Percentiles rank a stretch among this genome's conserved stretches.
These are phyloP conservation scores for Luperina testacea DNA, from an alignment of 2,888 invertebrate genomes.

Conservation along the genomic window DNA sequence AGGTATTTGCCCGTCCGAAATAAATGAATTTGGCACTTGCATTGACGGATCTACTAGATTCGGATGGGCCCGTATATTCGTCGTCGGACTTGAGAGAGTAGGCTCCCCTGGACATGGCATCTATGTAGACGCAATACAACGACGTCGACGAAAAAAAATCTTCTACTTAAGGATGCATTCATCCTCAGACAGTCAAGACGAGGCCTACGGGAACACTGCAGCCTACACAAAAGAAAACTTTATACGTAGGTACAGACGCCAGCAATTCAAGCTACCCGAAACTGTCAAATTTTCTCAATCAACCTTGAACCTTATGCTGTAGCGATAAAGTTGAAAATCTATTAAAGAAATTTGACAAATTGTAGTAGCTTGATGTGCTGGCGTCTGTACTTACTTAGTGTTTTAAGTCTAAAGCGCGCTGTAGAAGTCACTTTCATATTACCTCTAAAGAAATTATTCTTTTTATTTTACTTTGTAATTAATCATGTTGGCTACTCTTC, in stretches of 20 bases:
- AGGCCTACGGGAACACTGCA: conserved; percentile 62
- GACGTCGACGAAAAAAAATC: conserved; percentile 39
- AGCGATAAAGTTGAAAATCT: too few species aligned
- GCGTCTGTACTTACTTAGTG: conserved; percentile 51
- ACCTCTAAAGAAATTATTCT: conserved; percentile 65
- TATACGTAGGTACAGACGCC: conserved; percentile 53
- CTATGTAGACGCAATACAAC: conserved; percentile 44
- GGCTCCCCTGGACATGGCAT: conserved; percentile 12
- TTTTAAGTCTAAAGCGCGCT: conserved; percentile 38
- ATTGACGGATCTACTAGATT: background rate
- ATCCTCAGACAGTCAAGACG: conserved; percentile 60
- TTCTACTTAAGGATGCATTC: conserved; percentile 61
- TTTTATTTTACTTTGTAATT: conserved; percentile 78
- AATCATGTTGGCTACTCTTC: conserved; percentile 77
- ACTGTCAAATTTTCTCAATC: too few species aligned
- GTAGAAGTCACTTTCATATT: conserved; percentile 60
- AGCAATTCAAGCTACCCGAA: too few species aligned
- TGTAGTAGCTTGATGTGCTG: too few species aligned
- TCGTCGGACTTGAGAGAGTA: too few species aligned
- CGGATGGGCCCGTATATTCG: background rate
- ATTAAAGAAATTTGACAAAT: too few species aligned
- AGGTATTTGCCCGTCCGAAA: background rate
- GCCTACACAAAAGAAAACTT: conserved; percentile 63
- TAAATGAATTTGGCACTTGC: background rate
- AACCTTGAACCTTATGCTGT: too few species aligned